Conservation (phyloP, 2,113 vertebrate genomes). For the Motacilla tschutschensis region DNA sequence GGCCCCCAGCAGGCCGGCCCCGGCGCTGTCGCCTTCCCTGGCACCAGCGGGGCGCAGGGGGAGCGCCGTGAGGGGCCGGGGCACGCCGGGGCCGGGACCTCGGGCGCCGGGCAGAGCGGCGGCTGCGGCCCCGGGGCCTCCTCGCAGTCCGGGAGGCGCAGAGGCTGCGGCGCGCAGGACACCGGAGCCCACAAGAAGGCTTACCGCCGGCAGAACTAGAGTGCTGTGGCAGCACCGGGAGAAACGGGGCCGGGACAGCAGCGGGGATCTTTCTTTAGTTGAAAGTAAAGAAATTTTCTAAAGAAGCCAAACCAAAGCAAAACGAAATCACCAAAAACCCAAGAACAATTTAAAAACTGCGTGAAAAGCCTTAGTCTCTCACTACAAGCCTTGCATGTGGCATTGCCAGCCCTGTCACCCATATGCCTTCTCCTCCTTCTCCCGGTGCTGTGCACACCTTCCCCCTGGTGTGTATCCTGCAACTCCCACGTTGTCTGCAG, state of each 20-base stretch:
- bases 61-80: no score
- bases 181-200: accelerated
- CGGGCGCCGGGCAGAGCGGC: accelerated
- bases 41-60: not conserved
- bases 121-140: accelerated
- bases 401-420: accelerated
- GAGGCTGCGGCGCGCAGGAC: accelerated
- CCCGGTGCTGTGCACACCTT: not conserved
- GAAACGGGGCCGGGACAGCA: not conserved
- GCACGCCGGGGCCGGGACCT: no score
- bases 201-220: not conserved
- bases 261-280: not conserved
- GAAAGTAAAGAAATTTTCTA: no score
- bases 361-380: not conserved
- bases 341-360: accelerated
- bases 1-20: accelerated
- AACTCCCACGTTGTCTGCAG: not conserved
- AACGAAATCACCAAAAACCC: not conserved
- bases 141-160: accelerated
- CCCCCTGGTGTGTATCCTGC: accelerated
- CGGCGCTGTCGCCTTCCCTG: accelerated
- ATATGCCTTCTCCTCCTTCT: accelerated
- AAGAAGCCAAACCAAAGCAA: not conserved
- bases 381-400: no score
- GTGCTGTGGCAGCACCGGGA: no score